Percentiles rank a stretch among this genome's conserved stretches.
Conservation (phyloP, 2,113 vertebrate species). For the Serilophus lunatus region DNA sequence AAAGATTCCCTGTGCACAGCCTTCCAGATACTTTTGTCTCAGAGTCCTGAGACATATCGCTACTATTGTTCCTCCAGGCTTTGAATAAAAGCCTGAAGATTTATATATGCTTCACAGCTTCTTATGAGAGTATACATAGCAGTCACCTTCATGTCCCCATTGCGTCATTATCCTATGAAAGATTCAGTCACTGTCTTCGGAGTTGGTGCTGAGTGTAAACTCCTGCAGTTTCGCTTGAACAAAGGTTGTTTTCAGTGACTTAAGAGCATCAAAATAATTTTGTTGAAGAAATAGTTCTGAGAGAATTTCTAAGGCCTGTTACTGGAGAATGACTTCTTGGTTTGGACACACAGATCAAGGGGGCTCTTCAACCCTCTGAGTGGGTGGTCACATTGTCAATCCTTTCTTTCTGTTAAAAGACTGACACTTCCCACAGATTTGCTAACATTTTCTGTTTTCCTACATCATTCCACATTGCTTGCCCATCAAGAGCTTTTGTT, state of each 20-base stretch:
- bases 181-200: accelerated
- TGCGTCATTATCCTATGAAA: not conserved
- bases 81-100: not conserved
- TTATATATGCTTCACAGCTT: not conserved
- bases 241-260: not conserved
- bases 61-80: not conserved
- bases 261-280: not conserved
- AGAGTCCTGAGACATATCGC: not conserved
- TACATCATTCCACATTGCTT: not conserved
- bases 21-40: not conserved
- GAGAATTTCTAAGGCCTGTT: not conserved
- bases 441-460: not conserved
- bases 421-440: not conserved
- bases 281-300: not conserved
- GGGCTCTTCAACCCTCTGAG: not conserved
- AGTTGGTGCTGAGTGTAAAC: not conserved
- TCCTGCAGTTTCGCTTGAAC: not conserved
- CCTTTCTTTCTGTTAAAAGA: not conserved
- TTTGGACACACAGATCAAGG: not conserved
- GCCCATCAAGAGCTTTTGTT: not conserved
- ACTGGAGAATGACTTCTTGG: not conserved
- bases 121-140: not conserved
- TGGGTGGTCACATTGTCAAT: not conserved
- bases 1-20: not conserved
- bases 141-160: not conserved